Base-by-base conservation (phyloP, 2,113 vertebrate genomes). In the Triplophysa rosa region DNA sequence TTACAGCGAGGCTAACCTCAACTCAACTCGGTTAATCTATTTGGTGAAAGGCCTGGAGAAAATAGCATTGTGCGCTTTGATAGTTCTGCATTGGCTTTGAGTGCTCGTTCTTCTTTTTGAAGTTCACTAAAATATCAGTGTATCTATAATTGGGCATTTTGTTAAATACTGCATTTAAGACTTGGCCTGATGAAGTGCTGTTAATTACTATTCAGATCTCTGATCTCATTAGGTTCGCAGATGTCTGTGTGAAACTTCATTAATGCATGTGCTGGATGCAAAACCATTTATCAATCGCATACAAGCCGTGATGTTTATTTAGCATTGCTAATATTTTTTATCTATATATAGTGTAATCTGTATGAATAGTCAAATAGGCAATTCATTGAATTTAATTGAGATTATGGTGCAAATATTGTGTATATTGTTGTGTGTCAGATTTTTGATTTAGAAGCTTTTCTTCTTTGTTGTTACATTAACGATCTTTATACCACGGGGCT, bases 141-240 rank as follows among this genome's bases (percentile, higher is more conserved):
- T 29, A 37, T 73, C 79, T 73, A 2, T 59, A 67, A 63, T 45
- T 67, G 24, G 37, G 33, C 63, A 45, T 45, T 73, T 73, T 72
- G 24, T 67, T 80, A 47, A 73, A 42, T 80, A 58, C 61, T n/a
- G 45, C n/a, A 29, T 80, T 71, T 72, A 73, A 64, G 21, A 54
- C 59, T 8, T 40, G 17, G 5, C 21, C 47, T 6, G 61, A 52
- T 72, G 26, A 80, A 66, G 17, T 37, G 23, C n/a, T 80, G 62
- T 66, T 72, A 80, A 72, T 80, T 80, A 23, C 59, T 65, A 24
- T 54, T 24, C 78, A 66, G 52, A 45, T n/a, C 62, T 71, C 14
- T 71, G 47, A 26, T 40, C 9, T 65, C 49, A 71, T 72, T 72
- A 72, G 61, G 47, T 71, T 80, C 47, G 17, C 47, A 70, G 68